Percentiles rank a stretch among this genome's conserved stretches.
Evolutionary conservation across 2,888 invertebrate genomes (phyloP).

Genomic region (Parnassius smintheus): DNA sequence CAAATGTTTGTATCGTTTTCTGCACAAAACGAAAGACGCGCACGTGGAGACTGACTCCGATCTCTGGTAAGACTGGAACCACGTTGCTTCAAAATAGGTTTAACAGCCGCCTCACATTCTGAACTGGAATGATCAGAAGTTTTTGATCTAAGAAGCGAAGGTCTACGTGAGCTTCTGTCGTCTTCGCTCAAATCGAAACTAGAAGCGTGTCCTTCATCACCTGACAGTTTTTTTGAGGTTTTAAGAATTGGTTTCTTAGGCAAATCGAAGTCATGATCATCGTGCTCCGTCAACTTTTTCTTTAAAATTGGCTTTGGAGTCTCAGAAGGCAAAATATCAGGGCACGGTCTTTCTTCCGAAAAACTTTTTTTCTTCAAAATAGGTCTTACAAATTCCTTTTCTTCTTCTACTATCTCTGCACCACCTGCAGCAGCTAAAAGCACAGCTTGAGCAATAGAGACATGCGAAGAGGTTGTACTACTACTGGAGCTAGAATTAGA

Average conservation of each 20-base stretch:
- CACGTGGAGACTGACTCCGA: slow-evolving; percentile 83
- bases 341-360: slow-evolving; percentile 83
- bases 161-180: slow-evolving; percentile 78
- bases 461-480: slow-evolving; percentile 83
- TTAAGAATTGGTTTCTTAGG: slow-evolving; percentile 90
- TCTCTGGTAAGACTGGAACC: slow-evolving; percentile 81
- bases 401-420: slow-evolving; percentile 77
- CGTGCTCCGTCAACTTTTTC: slow-evolving; percentile 91
- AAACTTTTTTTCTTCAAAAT: slow-evolving; percentile 92
- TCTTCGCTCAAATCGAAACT: slow-evolving; percentile 80
- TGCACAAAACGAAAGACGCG: slow-evolving; percentile 83
- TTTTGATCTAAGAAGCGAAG: slow-evolving; percentile 79
- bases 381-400: slow-evolving; percentile 84
- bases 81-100: slow-evolving; percentile 85
- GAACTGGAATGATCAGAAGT: slow-evolving; percentile 78
- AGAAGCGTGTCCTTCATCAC: slow-evolving; percentile 81
- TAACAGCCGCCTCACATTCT: slow-evolving; percentile 80
- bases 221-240: slow-evolving; percentile 84
- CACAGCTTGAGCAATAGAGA: slow-evolving; percentile 85
- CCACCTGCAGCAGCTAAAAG: slow-evolving; percentile 84
- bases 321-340: slow-evolving; percentile 66
- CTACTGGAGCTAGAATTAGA: slow-evolving; percentile 86
- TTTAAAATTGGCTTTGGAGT: slow-evolving; percentile 90
- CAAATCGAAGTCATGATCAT: slow-evolving; percentile 86
- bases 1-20: slow-evolving; percentile 73